Evolutionary conservation across 35 echinoderm and acorn worm genomes (phyloP).

Genomic region (Eucidaris tribuloides): DNA sequence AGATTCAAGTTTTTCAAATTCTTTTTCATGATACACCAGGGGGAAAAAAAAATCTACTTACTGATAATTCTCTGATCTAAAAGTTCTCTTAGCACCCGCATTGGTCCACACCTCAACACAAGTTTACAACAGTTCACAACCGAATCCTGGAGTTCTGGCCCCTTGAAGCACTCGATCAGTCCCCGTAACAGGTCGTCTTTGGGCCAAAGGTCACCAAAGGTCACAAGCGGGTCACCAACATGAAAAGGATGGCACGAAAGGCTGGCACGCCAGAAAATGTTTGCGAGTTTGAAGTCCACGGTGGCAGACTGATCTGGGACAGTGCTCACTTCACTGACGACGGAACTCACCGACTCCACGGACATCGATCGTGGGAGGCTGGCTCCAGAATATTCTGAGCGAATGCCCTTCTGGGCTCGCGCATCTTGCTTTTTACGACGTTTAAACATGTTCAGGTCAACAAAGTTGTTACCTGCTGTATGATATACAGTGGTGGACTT

Average conservation of each 20-base stretch:
- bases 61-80: constrained; percentile 46
- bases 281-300: constrained; percentile 9
- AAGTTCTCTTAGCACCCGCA: constrained; percentile 60
- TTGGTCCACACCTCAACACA: constrained; percentile 61
- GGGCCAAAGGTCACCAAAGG: constrained; percentile 80
- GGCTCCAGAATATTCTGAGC: not conserved
- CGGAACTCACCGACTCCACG: not conserved
- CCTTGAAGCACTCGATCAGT: constrained; percentile 55
- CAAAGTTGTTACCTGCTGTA: no score
- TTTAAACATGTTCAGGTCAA: not conserved
- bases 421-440: not conserved
- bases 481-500: no score
- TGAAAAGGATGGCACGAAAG: constrained; percentile 63
- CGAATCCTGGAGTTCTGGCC: constrained; percentile 32
- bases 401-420: not conserved
- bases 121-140: constrained; percentile 59
- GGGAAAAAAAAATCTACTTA: constrained; percentile 9
- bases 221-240: constrained; percentile 47
- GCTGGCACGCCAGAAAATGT: constrained; percentile 85
- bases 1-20: not conserved
- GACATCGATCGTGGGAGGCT: not conserved
- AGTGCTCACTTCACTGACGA: not conserved
- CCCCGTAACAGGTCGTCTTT: constrained; percentile 17
- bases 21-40: not conserved
- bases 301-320: not conserved